phyloP scores from a whole-genome alignment of 2,113 vertebrate genomes.

The Halichoeres trimaculatus region DNA sequence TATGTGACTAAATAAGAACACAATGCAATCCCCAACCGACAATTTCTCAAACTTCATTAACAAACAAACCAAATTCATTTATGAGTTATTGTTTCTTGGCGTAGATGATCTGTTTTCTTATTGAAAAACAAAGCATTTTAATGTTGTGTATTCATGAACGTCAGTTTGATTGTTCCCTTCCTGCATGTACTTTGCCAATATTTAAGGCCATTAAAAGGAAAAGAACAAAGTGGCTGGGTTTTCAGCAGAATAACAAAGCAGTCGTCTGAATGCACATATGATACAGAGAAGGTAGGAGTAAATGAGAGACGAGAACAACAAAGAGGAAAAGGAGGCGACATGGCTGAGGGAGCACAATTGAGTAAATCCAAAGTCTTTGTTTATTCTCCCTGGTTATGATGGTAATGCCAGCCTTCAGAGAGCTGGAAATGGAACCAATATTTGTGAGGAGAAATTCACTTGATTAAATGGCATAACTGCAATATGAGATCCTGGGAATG shows the following conservation, averaged over 20 bases:
- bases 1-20: conserved; percentile 64
- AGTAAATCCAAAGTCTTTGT: conserved; percentile 57
- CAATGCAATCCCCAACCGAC: conserved; percentile 38
- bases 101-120: conserved; percentile 65
- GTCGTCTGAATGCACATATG: conserved; percentile 37
- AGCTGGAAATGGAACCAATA: conserved; percentile 60
- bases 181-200: conserved; percentile 23
- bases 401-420: conserved; percentile 49
- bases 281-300: conserved; percentile 31
- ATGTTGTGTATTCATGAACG: conserved; percentile 64
- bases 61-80: conserved; percentile 38
- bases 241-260: conserved; percentile 42
- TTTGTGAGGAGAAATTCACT: conserved; percentile 45
- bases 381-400: conserved; percentile 51
- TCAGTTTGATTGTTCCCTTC: conserved; percentile 42
- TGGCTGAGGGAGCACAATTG: conserved; percentile 48
- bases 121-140: conserved; percentile 68
- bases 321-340: conserved; percentile 27
- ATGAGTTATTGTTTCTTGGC: conserved; percentile 66
- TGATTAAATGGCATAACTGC: conserved; percentile 43
- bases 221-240: conserved; percentile 28
- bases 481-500: conserved; percentile 28
- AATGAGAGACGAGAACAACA: conserved; percentile 49
- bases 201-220: conserved; percentile 23
- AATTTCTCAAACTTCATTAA: conserved; percentile 72